phyloP scores from a whole-genome alignment of 2,113 vertebrate genomes.

The Agapornis roseicollis region DNA sequence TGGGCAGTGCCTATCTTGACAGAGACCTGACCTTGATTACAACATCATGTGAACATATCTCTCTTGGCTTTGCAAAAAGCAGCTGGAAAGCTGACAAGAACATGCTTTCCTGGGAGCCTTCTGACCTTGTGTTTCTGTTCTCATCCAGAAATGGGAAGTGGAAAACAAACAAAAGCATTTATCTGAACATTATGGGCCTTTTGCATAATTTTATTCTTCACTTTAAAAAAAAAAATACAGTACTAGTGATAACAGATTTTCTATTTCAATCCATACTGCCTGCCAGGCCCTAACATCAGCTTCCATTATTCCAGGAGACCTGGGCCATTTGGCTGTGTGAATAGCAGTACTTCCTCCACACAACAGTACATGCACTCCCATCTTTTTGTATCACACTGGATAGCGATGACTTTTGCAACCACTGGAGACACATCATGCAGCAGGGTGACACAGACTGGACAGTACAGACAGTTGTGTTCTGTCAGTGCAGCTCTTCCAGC shows the following conservation, averaged over 20 bases:
- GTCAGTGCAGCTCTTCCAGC: background rate
- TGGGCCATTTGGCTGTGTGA: accelerated
- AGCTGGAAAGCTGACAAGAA: conserved; percentile 11
- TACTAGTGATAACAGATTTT: background rate
- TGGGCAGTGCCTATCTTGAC: background rate
- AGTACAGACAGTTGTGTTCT: background rate
- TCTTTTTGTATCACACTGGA: background rate
- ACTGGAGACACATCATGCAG: background rate
- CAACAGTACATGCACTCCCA: accelerated
- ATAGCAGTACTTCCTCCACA: background rate
- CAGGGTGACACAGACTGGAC: background rate
- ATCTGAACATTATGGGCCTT: background rate
- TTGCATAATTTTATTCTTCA: background rate
- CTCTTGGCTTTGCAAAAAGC: background rate
- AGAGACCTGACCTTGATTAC: background rate
- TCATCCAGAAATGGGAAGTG: background rate
- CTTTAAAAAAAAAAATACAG: background rate
- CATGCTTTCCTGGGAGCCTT: background rate
- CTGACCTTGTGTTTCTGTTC: background rate
- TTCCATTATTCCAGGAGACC: background rate
- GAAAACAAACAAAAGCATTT: background rate
- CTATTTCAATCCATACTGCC: background rate
- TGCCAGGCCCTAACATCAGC: background rate
- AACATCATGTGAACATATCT: background rate
- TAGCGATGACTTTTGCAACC: background rate